Evolutionary conservation across 2,888 invertebrate genomes (phyloP).

Genomic region (Lapara coniferarum): DNA sequence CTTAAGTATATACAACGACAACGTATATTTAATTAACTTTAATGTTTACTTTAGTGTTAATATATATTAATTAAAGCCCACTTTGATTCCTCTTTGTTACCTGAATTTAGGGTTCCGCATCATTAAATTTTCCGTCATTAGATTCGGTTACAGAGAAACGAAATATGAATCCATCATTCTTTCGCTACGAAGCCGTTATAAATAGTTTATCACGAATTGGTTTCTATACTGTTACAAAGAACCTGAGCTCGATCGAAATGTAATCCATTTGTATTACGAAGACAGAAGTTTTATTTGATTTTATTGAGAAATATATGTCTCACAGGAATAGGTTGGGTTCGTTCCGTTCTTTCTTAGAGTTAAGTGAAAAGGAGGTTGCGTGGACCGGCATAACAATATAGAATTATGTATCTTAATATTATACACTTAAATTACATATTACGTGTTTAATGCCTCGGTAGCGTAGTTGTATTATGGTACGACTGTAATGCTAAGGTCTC

Average conservation of each 20-base stretch:
- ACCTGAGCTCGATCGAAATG: background rate
- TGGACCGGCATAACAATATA: background rate
- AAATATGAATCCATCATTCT: slow-evolving; percentile 29
- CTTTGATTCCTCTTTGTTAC: background rate
- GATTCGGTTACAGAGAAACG: background rate
- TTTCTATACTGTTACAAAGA: slow-evolving; percentile 11
- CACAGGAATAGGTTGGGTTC: background rate
- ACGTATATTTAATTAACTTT: background rate
- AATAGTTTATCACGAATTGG: slow-evolving; percentile 24
- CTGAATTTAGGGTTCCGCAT: background rate
- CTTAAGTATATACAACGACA: background rate
- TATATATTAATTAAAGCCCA: background rate
- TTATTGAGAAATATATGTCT: slow-evolving; percentile 2
- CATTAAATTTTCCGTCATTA: background rate
- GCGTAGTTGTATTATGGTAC: too few species aligned
- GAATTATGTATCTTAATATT: too few species aligned
- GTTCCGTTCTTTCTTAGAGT: background rate
- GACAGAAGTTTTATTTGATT: background rate
- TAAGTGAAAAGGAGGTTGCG: background rate
- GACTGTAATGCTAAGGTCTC: too few species aligned
- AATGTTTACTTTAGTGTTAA: background rate
- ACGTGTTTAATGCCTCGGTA: too few species aligned
- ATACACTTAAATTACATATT: too few species aligned
- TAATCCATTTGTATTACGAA: slow-evolving; percentile 1
- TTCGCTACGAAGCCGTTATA: slow-evolving; percentile 29